Conservation (phyloP, 2,113 vertebrate species). For the Scytalopus superciliaris region DNA sequence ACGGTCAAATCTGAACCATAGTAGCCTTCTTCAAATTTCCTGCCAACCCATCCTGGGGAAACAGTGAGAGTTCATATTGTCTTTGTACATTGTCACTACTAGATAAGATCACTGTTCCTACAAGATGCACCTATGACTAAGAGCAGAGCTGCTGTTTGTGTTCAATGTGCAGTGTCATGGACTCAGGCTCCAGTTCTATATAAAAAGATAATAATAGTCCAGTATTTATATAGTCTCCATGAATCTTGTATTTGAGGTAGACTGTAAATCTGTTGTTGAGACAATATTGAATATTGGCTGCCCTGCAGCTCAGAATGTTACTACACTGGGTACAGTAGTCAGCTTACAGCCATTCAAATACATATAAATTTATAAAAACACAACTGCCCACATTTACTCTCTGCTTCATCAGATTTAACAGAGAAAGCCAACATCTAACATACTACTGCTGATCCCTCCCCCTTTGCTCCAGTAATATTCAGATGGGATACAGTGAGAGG, state of each 20-base stretch:
- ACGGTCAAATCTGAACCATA: conserved; percentile 37
- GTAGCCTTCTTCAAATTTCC: conserved; percentile 11
- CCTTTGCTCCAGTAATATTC: not conserved
- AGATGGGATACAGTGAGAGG: not conserved
- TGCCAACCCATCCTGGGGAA: not conserved
- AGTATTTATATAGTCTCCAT: not conserved
- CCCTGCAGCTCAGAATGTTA: not conserved
- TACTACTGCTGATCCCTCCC: not conserved
- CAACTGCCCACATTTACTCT: not conserved
- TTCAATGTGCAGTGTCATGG: not conserved
- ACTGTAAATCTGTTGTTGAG: not conserved
- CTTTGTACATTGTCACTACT: not conserved
- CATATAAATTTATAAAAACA: not conserved
- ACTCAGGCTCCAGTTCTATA: not conserved
- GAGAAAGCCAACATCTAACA: not conserved
- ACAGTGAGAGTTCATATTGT: not conserved
- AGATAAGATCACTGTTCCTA: not conserved
- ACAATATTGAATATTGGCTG: not conserved
- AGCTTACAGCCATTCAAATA: not conserved
- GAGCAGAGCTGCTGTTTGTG: not conserved
- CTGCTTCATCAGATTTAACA: not conserved
- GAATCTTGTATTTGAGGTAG: not conserved
- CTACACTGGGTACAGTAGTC: not conserved
- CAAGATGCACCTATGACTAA: not conserved
- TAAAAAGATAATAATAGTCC: not conserved